Percentiles rank a stretch among this genome's conserved stretches.
Conservation (phyloP, 2,888 invertebrate species). For the Pachydiplax longipennis region DNA sequence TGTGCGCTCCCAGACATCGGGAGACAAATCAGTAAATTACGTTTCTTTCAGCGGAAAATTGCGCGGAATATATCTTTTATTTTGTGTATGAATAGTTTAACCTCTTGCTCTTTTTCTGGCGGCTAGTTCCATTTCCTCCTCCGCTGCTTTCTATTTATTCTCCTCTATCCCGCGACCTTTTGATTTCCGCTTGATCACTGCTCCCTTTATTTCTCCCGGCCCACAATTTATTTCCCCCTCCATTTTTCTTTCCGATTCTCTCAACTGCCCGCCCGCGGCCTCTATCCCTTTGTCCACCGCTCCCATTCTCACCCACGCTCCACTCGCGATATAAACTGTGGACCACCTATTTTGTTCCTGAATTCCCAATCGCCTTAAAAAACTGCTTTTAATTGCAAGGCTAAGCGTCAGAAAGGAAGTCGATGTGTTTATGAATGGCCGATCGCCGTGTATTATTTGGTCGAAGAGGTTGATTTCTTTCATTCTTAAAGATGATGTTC, state of each 20-base stretch:
- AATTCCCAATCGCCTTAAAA: neutral
- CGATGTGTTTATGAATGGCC: neutral
- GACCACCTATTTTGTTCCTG: neutral
- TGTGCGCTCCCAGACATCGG: too few species aligned
- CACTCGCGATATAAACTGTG: neutral
- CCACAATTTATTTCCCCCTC: neutral
- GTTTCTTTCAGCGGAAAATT: too few species aligned
- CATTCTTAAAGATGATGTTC: too few species aligned
- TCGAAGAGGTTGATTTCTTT: too few species aligned
- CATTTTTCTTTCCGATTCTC: neutral
- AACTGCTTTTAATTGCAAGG: neutral
- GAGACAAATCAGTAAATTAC: too few species aligned
- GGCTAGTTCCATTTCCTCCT: neutral
- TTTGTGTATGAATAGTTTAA: neutral
- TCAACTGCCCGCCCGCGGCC: neutral
- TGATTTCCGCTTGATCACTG: neutral
- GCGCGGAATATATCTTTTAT: neutral
- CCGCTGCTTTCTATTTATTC: neutral
- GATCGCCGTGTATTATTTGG: too few species aligned
- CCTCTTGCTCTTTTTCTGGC: neutral
- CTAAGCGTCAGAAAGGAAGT: neutral
- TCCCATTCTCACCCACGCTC: neutral
- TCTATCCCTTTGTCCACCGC: neutral
- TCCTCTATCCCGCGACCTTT: neutral
- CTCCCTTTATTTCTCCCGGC: neutral